These are phyloP conservation scores for Salvelinus namaycush DNA, from an alignment of 2,113 vertebrate species.

Conservation along the genomic window DNA sequence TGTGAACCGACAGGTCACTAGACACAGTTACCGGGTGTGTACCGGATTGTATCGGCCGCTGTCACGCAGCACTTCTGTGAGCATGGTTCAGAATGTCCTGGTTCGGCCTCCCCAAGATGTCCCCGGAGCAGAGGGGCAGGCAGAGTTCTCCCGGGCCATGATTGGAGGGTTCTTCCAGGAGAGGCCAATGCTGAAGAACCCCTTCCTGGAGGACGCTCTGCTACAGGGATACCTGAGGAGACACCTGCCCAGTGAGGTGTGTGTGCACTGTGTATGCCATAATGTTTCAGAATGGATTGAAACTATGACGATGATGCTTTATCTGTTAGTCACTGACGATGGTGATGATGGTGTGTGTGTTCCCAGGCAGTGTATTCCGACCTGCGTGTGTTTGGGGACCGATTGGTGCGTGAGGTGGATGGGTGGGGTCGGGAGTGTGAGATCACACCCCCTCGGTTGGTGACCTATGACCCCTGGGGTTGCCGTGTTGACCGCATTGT, in stretches of 20 bases:
- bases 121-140: conserved; percentile 16
- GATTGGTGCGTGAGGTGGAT: conserved; percentile 29
- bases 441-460: conserved; percentile 71
- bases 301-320: not conserved
- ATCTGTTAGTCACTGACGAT: conserved; percentile 5
- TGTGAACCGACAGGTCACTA: conserved; percentile 7
- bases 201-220: conserved; percentile 74
- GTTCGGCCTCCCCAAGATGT: conserved; percentile 26
- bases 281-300: not conserved
- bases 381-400: conserved; percentile 74
- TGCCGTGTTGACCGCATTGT: conserved; percentile 71
- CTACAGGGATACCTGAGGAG: conserved; percentile 74
- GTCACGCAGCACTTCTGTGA: not conserved
- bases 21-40: not conserved
- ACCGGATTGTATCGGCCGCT: not conserved
- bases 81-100: conserved; percentile 2
- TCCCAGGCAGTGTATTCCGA: conserved; percentile 65
- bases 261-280: conserved; percentile 1
- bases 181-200: conserved; percentile 68
- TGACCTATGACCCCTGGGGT: conserved; percentile 76
- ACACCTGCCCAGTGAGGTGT: conserved; percentile 74
- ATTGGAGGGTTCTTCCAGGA: conserved; percentile 72
- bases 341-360: conserved; percentile 1
- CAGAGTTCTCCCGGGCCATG: conserved; percentile 49
- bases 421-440: conserved; percentile 77